A percentile compares a stretch with the other conserved stretches of the same genome.
These are phyloP conservation scores for Phanerotoma sp. DNA, from an alignment of 2,888 invertebrate genomes.

Conservation along the genomic window DNA sequence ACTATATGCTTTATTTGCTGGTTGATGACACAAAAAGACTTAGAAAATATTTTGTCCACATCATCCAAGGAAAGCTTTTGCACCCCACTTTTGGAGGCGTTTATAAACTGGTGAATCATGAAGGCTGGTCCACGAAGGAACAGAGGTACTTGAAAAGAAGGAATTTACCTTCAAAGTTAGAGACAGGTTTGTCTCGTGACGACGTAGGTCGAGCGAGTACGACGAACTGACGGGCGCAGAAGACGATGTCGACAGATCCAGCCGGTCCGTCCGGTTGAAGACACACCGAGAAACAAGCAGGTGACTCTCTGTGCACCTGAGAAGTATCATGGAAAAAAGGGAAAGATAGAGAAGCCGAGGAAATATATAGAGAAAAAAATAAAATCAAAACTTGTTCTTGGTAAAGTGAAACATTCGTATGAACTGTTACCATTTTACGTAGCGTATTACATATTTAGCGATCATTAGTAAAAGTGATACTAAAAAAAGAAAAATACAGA, in stretches of 20 bases:
- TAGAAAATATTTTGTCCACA: no score
- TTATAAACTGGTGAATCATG: no score
- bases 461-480: not conserved
- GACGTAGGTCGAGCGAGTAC: constrained; percentile 37
- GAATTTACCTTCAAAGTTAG: constrained; percentile 23
- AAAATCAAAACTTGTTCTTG: not conserved
- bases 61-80: no score
- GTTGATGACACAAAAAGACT: no score
- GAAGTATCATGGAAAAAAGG: not conserved
- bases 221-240: constrained; percentile 34
- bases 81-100: no score
- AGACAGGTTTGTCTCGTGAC: constrained; percentile 26
- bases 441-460: not conserved
- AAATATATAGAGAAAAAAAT: not conserved
- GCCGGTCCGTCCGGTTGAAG: constrained; percentile 21
- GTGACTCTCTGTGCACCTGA: constrained; percentile 30
- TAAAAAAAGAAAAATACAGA: not conserved
- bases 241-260: constrained; percentile 29
- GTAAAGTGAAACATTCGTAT: not conserved
- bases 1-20: no score
- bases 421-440: no score
- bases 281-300: constrained; percentile 33
- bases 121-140: not conserved
- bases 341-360: constrained; percentile 5
- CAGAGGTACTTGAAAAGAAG: constrained; percentile 4